phyloP scores from a whole-genome alignment of 2,797 vertebrate species.

The Myoxocephalus aenaeus region DNA sequence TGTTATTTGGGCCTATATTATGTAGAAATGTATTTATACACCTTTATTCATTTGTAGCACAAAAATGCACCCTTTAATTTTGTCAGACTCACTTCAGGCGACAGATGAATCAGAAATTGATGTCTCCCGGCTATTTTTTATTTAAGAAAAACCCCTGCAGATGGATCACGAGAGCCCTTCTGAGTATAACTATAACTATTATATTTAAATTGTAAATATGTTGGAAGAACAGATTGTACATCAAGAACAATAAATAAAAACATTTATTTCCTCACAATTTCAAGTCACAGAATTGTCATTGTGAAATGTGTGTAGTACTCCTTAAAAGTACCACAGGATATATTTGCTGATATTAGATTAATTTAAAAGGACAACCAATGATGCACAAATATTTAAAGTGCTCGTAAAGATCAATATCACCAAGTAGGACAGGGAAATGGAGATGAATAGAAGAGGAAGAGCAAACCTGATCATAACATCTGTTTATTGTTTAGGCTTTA shows the following conservation, averaged over 20 bases:
- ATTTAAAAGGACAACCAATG: not conserved
- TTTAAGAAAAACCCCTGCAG: not conserved
- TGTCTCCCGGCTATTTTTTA: not conserved
- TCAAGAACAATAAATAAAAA: not conserved
- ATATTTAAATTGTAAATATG: not conserved
- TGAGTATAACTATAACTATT: not conserved
- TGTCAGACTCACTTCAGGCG: not conserved
- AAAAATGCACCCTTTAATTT: constrained; percentile 21
- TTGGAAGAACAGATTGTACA: constrained; percentile 12
- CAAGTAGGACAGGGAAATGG: not conserved
- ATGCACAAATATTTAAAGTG: not conserved
- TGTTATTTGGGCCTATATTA: constrained; percentile 41
- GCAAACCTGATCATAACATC: not conserved
- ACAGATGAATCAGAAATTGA: constrained; percentile 9
- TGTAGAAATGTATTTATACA: constrained; percentile 50
- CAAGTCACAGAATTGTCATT: not conserved
- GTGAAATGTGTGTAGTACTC: not conserved
- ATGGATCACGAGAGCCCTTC: too few relatives aligned
- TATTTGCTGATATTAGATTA: not conserved
- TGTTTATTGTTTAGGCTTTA: not conserved
- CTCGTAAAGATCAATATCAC: not conserved
- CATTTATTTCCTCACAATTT: not conserved
- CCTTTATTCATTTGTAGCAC: constrained; percentile 18
- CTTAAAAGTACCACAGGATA: not conserved
- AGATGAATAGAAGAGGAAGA: not conserved